Evolutionary conservation across 2,888 invertebrate species (phyloP), one percentile per base, ranked within the genome.

Genomic region (Patella caerulea): DNA sequence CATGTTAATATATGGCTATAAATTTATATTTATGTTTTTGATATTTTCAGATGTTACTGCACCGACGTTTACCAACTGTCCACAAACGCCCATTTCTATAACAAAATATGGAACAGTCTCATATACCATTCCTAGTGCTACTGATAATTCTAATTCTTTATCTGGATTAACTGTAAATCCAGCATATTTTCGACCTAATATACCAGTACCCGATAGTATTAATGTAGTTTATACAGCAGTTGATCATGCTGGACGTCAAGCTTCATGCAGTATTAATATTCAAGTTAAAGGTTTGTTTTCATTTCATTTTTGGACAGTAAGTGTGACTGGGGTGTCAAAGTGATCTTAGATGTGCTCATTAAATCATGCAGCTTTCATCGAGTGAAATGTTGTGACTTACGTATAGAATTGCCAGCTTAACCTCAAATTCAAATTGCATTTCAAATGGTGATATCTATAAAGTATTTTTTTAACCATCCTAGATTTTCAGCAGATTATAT

Each of bases 241-340:
- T 87, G 98, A 99, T 92, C 97, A 96, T 88, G 98, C 98, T 89
- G 98, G 98, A 83, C 98, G 98, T 89, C 97, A 97, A 17, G 98
- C 98, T 12, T 97, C 97, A 89, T 99, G 98, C 89, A 96, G 96
- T 93, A 96, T 98, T n/a, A 97, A 97, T 88, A 97, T 98, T 56
- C 59, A 24, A 12, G 72, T 79, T 9, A 72, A 54, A 70, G 82
- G 82, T 82, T 12, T 56, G 72, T 24, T 54, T 72, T 3, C 1
- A 45, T 45, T 45, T 45, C 45, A 7, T 45, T 45, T 45, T 45
- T 9, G 45, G 45, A 45, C 7, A 9, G 45, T 9, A 45, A 45
- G 34, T 45, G 34, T 34, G 34, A 34, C 34, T 34, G 34, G 34
- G 34, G 34, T 34, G 34, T 34, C 4, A 0, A 34, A 3, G 34